Evolutionary conservation across 1,140 invertebrate genomes (phyloP).

Genomic region (Drosophila seguyi): DNA sequence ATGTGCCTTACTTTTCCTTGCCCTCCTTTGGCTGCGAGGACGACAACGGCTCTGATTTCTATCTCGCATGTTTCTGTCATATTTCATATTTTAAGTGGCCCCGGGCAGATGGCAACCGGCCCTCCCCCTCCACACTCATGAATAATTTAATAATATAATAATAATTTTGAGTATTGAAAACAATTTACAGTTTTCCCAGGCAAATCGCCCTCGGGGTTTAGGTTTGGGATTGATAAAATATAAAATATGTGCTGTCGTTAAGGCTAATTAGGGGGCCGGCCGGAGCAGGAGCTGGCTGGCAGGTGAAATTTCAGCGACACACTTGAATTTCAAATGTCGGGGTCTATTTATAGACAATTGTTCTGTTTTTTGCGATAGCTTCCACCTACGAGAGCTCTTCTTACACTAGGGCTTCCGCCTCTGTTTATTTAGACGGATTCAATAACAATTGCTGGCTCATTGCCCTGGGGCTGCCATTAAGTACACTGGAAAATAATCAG

Average conservation of each 20-base stretch:
- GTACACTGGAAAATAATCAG: neutral
- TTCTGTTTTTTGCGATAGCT: neutral
- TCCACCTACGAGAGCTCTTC: neutral
- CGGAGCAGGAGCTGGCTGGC: conserved; percentile 4
- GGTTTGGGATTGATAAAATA: conserved; percentile 46
- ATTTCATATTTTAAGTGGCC: conserved; percentile 62
- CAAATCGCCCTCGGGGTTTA: conserved; percentile 16
- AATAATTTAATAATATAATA: conserved; percentile 68
- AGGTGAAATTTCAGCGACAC: conserved; percentile 6
- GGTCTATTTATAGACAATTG: conserved; percentile 44
- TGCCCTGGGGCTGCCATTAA: conserved; percentile 24
- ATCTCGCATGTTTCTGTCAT: conserved; percentile 61
- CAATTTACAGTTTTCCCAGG: conserved; percentile 63
- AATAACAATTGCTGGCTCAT: conserved; percentile 62
- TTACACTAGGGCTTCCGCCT: conserved; percentile 18
- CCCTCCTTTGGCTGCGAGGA: conserved; percentile 15
- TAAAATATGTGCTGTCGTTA: conserved; percentile 46
- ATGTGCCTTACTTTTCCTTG: conserved; percentile 28
- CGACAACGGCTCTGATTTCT: conserved; percentile 51
- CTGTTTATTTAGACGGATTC: conserved; percentile 47
- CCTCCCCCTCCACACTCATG: conserved; percentile 47
- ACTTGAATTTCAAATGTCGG: conserved; percentile 28
- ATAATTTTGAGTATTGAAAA: conserved; percentile 63
- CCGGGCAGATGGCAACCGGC: conserved; percentile 37
- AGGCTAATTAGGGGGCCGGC: conserved; percentile 39